phyloP scores from a whole-genome alignment of 2,888 invertebrate species.

The Caprella mutica region DNA sequence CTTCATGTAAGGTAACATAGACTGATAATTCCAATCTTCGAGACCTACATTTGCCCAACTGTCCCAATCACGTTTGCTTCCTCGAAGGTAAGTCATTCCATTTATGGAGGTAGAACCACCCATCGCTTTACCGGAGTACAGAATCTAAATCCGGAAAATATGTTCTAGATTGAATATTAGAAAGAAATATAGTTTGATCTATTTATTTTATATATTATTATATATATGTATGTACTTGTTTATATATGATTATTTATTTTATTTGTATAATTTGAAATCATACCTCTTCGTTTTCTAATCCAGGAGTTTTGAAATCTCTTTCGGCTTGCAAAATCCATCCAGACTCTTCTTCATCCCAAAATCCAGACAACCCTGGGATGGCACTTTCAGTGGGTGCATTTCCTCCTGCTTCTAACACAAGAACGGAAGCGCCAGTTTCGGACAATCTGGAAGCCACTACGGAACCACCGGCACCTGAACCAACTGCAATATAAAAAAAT shows the following conservation, averaged over 20 bases:
- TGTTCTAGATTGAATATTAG: neutral
- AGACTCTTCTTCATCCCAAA: too few relatives aligned
- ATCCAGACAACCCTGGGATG: slow-evolving; percentile 12
- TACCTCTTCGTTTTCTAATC: too few relatives aligned
- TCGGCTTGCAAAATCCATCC: too few relatives aligned
- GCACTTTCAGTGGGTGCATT: slow-evolving; percentile 8
- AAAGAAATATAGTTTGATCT: too few relatives aligned
- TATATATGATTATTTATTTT: too few relatives aligned
- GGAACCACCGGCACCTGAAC: neutral
- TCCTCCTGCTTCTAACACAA: slow-evolving; percentile 13
- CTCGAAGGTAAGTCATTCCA: neutral
- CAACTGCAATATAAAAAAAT: too few relatives aligned
- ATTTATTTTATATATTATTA: too few relatives aligned
- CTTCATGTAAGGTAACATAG: neutral
- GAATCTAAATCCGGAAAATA: neutral
- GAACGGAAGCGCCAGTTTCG: neutral
- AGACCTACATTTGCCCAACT: neutral
- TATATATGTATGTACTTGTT: too few relatives aligned
- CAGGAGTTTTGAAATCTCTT: too few relatives aligned
- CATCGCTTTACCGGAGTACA: neutral
- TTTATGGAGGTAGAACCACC: neutral
- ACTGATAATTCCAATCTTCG: neutral
- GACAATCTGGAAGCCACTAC: slow-evolving; percentile 11
- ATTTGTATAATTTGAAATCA: too few relatives aligned
- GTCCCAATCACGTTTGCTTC: neutral